Conservation (phyloP, 2,888 invertebrate genomes). For the Conus canariensis region DNA sequence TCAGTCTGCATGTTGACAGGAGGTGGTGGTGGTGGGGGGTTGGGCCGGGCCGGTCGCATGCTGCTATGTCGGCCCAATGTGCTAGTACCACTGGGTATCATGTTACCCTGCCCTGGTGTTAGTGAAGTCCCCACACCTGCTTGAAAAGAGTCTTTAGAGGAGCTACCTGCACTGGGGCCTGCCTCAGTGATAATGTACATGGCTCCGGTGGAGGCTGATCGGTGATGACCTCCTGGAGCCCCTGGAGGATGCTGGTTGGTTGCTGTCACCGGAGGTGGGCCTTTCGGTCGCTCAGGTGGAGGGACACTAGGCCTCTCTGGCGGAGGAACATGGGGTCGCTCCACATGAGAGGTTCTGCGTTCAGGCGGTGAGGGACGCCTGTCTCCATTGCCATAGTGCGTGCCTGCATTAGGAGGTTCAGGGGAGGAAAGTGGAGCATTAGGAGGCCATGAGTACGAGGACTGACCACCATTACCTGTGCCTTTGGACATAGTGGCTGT, state of each 20-base stretch:
- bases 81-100: constrained; percentile 38
- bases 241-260: constrained; percentile 37
- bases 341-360: constrained; percentile 46
- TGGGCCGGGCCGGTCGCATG: constrained; percentile 61
- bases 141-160: constrained; percentile 43
- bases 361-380: constrained; percentile 52
- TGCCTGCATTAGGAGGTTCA: constrained; percentile 45
- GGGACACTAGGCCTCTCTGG: constrained; percentile 50
- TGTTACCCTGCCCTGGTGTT: constrained; percentile 40
- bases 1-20: constrained; percentile 64
- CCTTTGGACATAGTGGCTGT: constrained; percentile 53
- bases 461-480: constrained; percentile 36
- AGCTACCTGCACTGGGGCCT: constrained; percentile 43
- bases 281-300: constrained; percentile 64
- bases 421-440: constrained; percentile 52
- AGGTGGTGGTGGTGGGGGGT: constrained; percentile 69
- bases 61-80: constrained; percentile 50
- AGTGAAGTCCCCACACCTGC: constrained; percentile 35
- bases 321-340: constrained; percentile 49
- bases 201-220: constrained; percentile 69
- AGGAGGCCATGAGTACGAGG: constrained; percentile 48
- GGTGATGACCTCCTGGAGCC: constrained; percentile 56
- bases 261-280: constrained; percentile 63
- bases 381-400: constrained; percentile 22
- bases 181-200: constrained; percentile 41